phyloP scores from a whole-genome alignment of 2,797 vertebrate species.

The Thamnophis elegans region DNA sequence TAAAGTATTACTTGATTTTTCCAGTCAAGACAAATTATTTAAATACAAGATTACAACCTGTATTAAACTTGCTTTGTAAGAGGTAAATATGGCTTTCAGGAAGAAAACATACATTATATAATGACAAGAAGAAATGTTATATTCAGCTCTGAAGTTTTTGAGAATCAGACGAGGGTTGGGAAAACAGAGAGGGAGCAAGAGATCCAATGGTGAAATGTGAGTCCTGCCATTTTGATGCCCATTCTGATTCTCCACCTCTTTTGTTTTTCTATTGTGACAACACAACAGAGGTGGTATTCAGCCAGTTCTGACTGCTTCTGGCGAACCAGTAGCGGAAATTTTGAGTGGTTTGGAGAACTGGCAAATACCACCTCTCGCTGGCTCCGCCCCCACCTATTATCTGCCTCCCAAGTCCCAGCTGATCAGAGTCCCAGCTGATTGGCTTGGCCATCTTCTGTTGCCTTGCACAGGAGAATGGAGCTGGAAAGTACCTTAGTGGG shows the following conservation, averaged over 20 bases:
- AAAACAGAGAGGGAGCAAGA: background rate
- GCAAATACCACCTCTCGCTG: too few relatives aligned
- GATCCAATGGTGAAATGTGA: background rate
- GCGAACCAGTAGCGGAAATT: too few relatives aligned
- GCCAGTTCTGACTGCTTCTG: too few relatives aligned
- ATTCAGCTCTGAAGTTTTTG: background rate
- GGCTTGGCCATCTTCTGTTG: too few relatives aligned
- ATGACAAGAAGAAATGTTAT: background rate
- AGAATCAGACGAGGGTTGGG: background rate
- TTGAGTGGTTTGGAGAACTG: too few relatives aligned
- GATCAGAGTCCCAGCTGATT: too few relatives aligned
- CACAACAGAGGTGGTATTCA: background rate
- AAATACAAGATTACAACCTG: background rate
- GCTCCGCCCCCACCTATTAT: too few relatives aligned
- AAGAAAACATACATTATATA: background rate
- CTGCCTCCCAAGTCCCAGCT: too few relatives aligned
- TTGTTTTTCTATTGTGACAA: background rate
- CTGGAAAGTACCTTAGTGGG: too few relatives aligned
- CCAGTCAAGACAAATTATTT: conserved; percentile 9
- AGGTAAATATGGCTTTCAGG: background rate
- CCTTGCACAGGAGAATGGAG: too few relatives aligned
- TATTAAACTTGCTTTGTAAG: background rate
- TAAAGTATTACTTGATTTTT: conserved; percentile 32
- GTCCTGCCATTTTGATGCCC: background rate
- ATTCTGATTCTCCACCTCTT: background rate